A percentile compares a stretch with the other conserved stretches of the same genome.
phyloP scores from a whole-genome alignment of 1,140 invertebrate species.

The Cyphomyrmex costatus region DNA sequence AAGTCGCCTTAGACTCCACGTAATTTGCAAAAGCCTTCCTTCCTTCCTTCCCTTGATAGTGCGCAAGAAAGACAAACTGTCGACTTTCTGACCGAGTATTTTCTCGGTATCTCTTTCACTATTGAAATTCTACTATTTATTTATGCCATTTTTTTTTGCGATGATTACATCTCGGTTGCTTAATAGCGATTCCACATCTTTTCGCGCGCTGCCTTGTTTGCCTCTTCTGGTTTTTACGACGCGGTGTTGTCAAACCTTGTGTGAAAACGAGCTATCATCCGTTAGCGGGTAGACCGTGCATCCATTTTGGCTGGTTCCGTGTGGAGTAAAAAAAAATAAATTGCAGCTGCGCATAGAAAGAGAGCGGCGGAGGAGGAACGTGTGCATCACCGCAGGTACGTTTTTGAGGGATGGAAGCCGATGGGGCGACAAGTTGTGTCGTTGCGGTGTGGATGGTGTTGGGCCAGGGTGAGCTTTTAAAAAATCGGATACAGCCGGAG shows the following conservation, averaged over 20 bases:
- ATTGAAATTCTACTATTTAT: constrained; percentile 29
- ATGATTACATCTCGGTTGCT: constrained; percentile 46
- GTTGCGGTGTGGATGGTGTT: constrained; percentile 30
- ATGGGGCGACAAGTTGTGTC: constrained; percentile 50
- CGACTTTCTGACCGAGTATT: constrained; percentile 3
- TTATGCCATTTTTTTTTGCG: constrained; percentile 60
- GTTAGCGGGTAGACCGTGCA: constrained; percentile 49
- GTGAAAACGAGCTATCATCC: constrained; percentile 44
- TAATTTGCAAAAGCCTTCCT: constrained; percentile 81
- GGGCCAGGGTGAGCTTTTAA: constrained; percentile 69
- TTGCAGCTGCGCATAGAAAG: not conserved
- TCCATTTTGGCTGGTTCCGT: constrained; percentile 34
- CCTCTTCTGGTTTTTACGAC: constrained; percentile 67
- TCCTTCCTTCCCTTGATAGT: not conserved
- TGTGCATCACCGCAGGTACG: constrained; percentile 17
- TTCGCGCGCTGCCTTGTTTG: not conserved
- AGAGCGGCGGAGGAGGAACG: not conserved
- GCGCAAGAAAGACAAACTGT: constrained; percentile 3
- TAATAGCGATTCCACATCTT: not conserved
- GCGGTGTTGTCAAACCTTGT: constrained; percentile 4
- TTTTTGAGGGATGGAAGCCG: constrained; percentile 49
- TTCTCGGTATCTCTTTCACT: not conserved
- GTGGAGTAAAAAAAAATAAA: constrained; percentile 36
- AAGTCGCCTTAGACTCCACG: constrained; percentile 76
- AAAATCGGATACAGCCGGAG: constrained; percentile 68